Evolutionary conservation across 2,888 invertebrate genomes (phyloP).

Genomic region (Cantharis rufa): DNA sequence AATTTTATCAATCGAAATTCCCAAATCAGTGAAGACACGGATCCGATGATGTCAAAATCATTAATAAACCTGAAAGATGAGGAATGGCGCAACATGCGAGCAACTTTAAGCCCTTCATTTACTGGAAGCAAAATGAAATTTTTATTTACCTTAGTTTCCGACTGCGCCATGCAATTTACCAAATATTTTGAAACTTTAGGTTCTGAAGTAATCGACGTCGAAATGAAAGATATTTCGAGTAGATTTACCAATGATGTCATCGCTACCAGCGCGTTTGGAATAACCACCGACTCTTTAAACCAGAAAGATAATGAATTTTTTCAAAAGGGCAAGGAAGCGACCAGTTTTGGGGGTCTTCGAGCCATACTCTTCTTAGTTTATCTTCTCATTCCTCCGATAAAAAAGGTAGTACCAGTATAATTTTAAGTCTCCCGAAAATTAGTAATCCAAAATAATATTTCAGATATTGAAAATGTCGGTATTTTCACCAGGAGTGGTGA

Average conservation of each 20-base stretch:
- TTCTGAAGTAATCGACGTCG: neutral
- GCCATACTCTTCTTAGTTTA: neutral
- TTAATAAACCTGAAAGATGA: neutral
- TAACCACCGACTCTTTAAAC: neutral
- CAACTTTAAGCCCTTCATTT: neutral
- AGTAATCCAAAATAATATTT: too few relatives aligned
- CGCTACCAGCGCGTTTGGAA: neutral
- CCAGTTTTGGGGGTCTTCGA: neutral
- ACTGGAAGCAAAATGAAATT: neutral
- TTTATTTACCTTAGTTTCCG: neutral
- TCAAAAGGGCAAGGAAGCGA: neutral
- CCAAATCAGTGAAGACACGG: neutral
- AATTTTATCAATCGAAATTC: neutral
- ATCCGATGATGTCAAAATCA: neutral
- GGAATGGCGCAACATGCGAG: neutral
- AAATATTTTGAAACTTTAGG: neutral
- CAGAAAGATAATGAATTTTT: slow-evolving; percentile 5
- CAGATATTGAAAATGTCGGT: slow-evolving; percentile 11
- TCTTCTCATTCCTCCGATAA: neutral
- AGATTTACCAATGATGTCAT: slow-evolving; percentile 1
- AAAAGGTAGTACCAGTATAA: neutral
- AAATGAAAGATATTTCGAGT: neutral
- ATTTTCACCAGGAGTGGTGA: neutral
- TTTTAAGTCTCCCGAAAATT: neutral
- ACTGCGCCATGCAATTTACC: neutral